phyloP scores from a whole-genome alignment of 2,797 vertebrate species.

The Gallinago nigripennis region DNA sequence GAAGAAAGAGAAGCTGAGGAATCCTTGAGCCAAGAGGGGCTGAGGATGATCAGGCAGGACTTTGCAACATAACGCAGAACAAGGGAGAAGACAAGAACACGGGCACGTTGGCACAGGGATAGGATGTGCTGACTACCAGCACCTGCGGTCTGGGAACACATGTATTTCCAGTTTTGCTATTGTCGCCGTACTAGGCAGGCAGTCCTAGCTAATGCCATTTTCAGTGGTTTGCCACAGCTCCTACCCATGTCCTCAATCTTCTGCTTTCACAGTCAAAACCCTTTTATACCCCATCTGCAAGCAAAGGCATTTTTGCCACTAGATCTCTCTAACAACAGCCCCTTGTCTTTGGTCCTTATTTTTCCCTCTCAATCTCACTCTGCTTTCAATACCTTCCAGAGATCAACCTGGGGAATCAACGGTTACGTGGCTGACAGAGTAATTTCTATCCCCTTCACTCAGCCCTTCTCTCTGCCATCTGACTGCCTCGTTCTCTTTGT shows the following conservation, averaged over 20 bases:
- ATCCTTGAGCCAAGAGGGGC: background rate
- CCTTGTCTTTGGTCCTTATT: background rate
- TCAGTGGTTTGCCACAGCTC: background rate
- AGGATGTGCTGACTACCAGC: background rate
- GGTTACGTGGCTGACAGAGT: background rate
- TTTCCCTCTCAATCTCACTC: background rate
- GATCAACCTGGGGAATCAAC: background rate
- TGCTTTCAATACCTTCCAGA: background rate
- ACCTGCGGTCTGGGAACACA: rapidly evolving
- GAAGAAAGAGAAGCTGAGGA: background rate
- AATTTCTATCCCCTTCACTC: background rate
- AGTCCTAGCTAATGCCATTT: background rate
- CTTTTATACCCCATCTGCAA: background rate
- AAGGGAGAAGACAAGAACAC: background rate
- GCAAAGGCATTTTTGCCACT: background rate
- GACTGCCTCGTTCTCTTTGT: background rate
- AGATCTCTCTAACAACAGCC: background rate
- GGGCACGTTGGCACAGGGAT: rapidly evolving
- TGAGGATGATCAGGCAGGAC: background rate
- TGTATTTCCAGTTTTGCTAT: background rate
- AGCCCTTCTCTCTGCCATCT: background rate
- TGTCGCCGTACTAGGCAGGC: background rate
- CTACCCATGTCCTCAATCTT: background rate
- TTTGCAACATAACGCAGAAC: rapidly evolving
- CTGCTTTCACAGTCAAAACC: background rate